These are phyloP conservation scores for Saturnia pavonia DNA, from an alignment of 2,888 invertebrate genomes.

Conservation along the genomic window DNA sequence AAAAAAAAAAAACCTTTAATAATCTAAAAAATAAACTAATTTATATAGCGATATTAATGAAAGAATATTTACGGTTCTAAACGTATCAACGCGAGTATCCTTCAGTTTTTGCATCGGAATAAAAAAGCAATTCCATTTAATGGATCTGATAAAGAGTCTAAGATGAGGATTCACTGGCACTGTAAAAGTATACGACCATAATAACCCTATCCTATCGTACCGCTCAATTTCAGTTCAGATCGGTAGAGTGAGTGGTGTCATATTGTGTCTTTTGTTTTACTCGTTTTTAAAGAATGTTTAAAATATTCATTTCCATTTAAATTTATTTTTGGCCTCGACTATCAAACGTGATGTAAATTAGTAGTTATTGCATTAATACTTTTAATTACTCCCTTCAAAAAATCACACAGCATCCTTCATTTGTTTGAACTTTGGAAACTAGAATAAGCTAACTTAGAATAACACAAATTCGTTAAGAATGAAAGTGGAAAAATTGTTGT, in stretches of 20 bases:
- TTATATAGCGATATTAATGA: not conserved
- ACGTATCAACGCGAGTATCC: constrained; percentile 2
- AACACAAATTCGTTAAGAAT: too few species aligned
- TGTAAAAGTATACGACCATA: constrained; percentile 15
- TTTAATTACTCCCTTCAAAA: not conserved
- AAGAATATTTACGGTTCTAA: not conserved
- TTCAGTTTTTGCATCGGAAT: constrained; percentile 7
- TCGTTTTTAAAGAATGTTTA: not conserved
- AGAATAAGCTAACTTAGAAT: too few species aligned
- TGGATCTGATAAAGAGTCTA: constrained; percentile 11
- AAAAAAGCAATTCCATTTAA: constrained; percentile 12
- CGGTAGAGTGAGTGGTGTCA: not conserved
- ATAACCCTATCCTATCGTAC: constrained; percentile 14
- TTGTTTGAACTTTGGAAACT: too few species aligned
- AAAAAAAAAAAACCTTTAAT: too few species aligned
- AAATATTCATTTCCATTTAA: not conserved
- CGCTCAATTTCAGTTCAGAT: constrained; percentile 8
- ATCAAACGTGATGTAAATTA: not conserved
- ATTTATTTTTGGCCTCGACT: not conserved
- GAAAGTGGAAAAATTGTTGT: too few species aligned
- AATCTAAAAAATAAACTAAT: not conserved
- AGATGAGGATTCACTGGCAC: constrained; percentile 12
- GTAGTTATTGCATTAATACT: not conserved
- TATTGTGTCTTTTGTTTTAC: not conserved
- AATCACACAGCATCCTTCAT: too few species aligned